Base-by-base conservation (phyloP, 2,888 invertebrate species). In the Anticlea derivata region DNA sequence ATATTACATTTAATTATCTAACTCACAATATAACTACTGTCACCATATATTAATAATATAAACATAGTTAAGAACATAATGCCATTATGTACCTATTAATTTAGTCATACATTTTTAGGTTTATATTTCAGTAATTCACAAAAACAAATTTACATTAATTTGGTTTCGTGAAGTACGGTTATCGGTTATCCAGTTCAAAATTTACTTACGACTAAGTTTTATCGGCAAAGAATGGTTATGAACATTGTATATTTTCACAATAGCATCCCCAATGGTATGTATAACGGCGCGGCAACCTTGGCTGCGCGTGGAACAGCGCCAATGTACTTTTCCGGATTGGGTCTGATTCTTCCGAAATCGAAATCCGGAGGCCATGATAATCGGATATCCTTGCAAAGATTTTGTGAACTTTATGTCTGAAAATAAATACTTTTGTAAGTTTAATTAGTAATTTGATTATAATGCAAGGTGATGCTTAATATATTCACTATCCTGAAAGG, bases 221-320 rank as follows among this genome's bases (percentile, higher is more conserved):
- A 33, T 31, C 6, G 41, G 41, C 17, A 41, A 13, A 7, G 29
- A 35, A 47, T 39, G 50, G n/a, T 55, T 61, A 27, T 65, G 65
- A 1, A 13, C n/a, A 46, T 63, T 61, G 13, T 58, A 29, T 29
- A 46, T 37, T 13, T 46, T 50, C 0, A 63, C 17, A n/a, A 58
- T 57, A 22, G 27, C 11, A 31, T 63, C 58, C 0, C 41, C 2
- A 1, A 53, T 7, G 5, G 58, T 61, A 22, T 49, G 50, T 6
- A 65, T 30, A 2, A 30, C 12, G 1, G 54, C 58, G 10, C 37
- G 41, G 20, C 58, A 58, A 1, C 54, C 54, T n/a, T 27, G 39
- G 7, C 39, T 40, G 12, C 20, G 33, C 1, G 47, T 40, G 1
- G 39, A 47, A 6, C 47, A 40, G 4, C 33, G 26, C 47, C 47